A percentile compares a stretch with the other conserved stretches of the same genome.
Conservation (phyloP, 1,140 invertebrate genomes). For the Pogonomyrmex californicus region DNA sequence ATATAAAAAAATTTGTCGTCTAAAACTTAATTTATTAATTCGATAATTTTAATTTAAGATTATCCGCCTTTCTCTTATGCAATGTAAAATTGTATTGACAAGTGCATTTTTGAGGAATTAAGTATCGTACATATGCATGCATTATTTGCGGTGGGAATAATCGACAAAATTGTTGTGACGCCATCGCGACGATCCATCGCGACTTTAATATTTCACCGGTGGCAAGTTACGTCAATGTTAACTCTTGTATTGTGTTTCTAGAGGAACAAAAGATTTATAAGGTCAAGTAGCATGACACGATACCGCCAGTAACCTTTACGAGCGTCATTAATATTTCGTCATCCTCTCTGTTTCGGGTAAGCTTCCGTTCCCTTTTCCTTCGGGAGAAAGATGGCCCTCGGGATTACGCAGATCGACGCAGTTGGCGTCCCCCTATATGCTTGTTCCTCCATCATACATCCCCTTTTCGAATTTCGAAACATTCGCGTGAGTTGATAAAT, state of each 20-base stretch:
- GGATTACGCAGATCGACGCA: conserved; percentile 46
- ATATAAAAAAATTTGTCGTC: not conserved
- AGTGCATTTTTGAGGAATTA: not conserved
- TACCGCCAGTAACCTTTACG: conserved; percentile 60
- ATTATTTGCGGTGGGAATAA: conserved; percentile 15
- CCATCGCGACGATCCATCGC: not conserved
- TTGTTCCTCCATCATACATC: not conserved
- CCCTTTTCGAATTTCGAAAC: not conserved
- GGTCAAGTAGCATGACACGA: conserved; percentile 55
- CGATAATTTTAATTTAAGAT: not conserved
- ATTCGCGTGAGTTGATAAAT: conserved; percentile 27
- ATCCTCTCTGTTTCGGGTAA: conserved; percentile 75
- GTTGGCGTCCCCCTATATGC: conserved; percentile 9
- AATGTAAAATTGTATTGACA: not conserved
- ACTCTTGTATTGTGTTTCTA: conserved; percentile 63
- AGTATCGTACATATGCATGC: not conserved
- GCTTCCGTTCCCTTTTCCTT: conserved; percentile 41
- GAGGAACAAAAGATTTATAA: conserved; percentile 68
- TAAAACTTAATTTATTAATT: not conserved
- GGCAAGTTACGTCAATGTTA: conserved; percentile 57
- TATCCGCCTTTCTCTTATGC: not conserved
- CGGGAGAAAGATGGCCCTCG: conserved; percentile 27
- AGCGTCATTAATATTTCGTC: conserved; percentile 71
- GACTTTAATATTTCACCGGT: conserved; percentile 38
- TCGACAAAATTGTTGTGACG: conserved; percentile 35